A percentile compares a stretch with the other conserved stretches of the same genome.
phyloP scores from a whole-genome alignment of 2,888 invertebrate genomes.

The Acronicta aceris region DNA sequence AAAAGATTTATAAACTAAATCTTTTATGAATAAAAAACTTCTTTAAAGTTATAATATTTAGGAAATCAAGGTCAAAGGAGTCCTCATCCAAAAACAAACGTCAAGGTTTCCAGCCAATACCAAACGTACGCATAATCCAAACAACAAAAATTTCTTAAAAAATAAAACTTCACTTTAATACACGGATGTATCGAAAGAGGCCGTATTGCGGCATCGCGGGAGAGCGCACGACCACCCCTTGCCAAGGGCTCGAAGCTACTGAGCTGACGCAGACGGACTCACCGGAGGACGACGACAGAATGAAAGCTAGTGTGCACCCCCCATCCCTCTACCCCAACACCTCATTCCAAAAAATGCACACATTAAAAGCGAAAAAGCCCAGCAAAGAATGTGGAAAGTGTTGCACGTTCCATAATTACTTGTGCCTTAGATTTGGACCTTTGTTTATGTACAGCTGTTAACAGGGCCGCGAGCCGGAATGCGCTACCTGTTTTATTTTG shows the following conservation, averaged over 20 bases:
- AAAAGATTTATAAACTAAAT: constrained; percentile 31
- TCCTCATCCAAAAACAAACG: constrained; percentile 27
- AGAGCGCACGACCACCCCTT: constrained; percentile 76
- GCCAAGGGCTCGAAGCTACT: constrained; percentile 77
- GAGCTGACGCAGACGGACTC: constrained; percentile 67
- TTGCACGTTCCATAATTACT: constrained; percentile 71
- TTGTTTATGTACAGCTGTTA: constrained; percentile 67
- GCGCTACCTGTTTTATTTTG: constrained; percentile 69
- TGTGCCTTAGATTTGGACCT: constrained; percentile 61
- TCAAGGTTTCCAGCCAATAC: constrained; percentile 64
- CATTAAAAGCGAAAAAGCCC: constrained; percentile 75
- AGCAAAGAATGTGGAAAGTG: constrained; percentile 76
- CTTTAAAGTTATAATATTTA: constrained; percentile 45
- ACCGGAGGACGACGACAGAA: constrained; percentile 69
- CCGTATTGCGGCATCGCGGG: constrained; percentile 68
- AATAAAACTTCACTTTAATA: constrained; percentile 75
- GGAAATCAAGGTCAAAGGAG: constrained; percentile 23
- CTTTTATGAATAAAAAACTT: constrained; percentile 50
- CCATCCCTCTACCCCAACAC: constrained; percentile 70
- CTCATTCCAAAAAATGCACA: constrained; percentile 80
- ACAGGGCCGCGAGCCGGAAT: constrained; percentile 61
- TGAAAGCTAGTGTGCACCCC: constrained; percentile 75
- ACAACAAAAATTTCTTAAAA: constrained; percentile 50
- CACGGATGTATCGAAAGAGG: constrained; percentile 64
- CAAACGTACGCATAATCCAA: constrained; percentile 67